These are phyloP conservation scores for Armadillidium nasatum DNA, from an alignment of 1,140 invertebrate species.

Conservation along the genomic window DNA sequence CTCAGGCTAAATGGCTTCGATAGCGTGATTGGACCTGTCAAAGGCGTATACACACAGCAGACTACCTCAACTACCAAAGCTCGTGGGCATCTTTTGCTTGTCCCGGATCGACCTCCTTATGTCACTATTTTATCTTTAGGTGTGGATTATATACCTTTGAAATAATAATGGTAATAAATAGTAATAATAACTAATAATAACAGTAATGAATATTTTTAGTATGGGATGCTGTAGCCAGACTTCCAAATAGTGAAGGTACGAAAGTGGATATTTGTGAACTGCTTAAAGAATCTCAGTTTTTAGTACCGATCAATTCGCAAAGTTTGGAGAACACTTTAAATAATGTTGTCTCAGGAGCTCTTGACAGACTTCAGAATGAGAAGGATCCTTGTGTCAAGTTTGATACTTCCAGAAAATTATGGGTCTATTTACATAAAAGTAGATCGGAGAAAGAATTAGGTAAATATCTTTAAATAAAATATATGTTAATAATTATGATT, in stretches of 20 bases:
- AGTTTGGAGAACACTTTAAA: conserved; percentile 61
- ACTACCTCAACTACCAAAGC: conserved; percentile 58
- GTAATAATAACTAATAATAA: too few relatives aligned
- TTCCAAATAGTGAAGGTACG: conserved; percentile 91
- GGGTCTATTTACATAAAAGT: conserved; percentile 82
- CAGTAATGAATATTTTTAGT: conserved; percentile 52
- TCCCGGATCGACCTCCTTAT: conserved; percentile 77
- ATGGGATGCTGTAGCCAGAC: conserved; percentile 80
- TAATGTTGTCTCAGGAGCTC: conserved; percentile 79
- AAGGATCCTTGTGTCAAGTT: conserved; percentile 86
- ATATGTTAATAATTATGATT: too few relatives aligned
- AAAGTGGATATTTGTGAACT: conserved; percentile 80
- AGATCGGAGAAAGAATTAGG: conserved; percentile 72
- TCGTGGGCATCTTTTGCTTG: conserved; percentile 75
- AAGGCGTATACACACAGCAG: conserved; percentile 62
- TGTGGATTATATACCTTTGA: background rate
- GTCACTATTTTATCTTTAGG: conserved; percentile 79
- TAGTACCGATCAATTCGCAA: conserved; percentile 66
- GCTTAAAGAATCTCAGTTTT: conserved; percentile 77
- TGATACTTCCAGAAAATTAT: conserved; percentile 79
- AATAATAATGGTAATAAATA: too few relatives aligned
- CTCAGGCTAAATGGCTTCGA: conserved; percentile 71
- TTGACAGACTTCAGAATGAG: conserved; percentile 82
- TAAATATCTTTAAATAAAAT: conserved; percentile 46
- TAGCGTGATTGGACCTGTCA: conserved; percentile 81